Conservation (phyloP, 2,888 invertebrate genomes). For the Elysia crispata region DNA sequence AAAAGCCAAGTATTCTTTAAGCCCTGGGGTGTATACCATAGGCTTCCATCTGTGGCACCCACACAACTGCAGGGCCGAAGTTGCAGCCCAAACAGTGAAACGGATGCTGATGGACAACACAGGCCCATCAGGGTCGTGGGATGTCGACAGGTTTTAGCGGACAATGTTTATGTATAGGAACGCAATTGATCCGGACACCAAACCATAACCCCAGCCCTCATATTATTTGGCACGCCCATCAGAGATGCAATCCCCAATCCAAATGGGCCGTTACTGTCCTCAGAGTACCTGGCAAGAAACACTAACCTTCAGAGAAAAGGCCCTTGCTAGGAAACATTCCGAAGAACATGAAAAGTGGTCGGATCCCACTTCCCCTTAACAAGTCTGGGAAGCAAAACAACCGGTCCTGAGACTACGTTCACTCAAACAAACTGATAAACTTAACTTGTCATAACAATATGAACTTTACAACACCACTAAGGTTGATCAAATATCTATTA, state of each 20-base stretch:
- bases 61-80: slow-evolving; percentile 61
- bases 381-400: too few relatives aligned
- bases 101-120: slow-evolving; percentile 61
- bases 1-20: slow-evolving; percentile 56
- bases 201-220: slow-evolving; percentile 44
- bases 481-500: too few relatives aligned
- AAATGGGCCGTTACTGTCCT: slow-evolving; percentile 46
- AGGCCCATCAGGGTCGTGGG: slow-evolving; percentile 51
- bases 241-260: too few relatives aligned
- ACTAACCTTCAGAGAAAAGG: slow-evolving; percentile 51
- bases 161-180: too few relatives aligned
- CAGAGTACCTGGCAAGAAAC: slow-evolving; percentile 54
- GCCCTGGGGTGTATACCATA: slow-evolving; percentile 60
- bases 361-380: slow-evolving; percentile 45
- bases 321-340: slow-evolving; percentile 58
- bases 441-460: too few relatives aligned
- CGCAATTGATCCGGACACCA: slow-evolving; percentile 53
- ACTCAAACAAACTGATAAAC: too few relatives aligned
- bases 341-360: slow-evolving; percentile 48
- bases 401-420: too few relatives aligned
- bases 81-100: slow-evolving; percentile 62
- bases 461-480: too few relatives aligned
- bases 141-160: slow-evolving; percentile 53
- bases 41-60: slow-evolving; percentile 60
- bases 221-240: not conserved